A percentile compares a stretch with the other conserved stretches of the same genome.
phyloP scores from a whole-genome alignment of 2,888 invertebrate genomes.

The Drosophila emarginata region DNA sequence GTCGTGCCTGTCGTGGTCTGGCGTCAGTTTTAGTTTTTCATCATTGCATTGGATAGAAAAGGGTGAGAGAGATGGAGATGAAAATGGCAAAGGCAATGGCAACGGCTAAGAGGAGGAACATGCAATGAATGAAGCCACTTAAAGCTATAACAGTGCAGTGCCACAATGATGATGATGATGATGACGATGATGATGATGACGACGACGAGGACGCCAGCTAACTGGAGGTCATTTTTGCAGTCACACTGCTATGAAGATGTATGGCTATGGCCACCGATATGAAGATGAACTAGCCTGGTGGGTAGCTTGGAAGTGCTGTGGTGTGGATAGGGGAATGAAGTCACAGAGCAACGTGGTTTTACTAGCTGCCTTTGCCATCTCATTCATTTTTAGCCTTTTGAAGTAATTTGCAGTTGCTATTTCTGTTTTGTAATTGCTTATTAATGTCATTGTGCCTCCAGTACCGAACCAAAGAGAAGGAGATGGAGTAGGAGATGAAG shows the following conservation, averaged over 20 bases:
- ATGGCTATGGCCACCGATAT: slow-evolving; percentile 49
- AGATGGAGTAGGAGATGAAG: not conserved
- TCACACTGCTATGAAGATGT: slow-evolving; percentile 59
- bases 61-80: slow-evolving; percentile 21
- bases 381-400: slow-evolving; percentile 63
- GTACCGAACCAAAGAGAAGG: not conserved
- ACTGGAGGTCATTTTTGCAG: slow-evolving; percentile 68
- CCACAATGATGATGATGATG: slow-evolving; percentile 34
- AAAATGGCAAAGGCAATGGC: slow-evolving; percentile 33
- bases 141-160: slow-evolving; percentile 71
- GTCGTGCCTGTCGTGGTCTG: slow-evolving; percentile 64
- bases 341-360: not conserved
- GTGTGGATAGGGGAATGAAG: not conserved
- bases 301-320: slow-evolving; percentile 1
- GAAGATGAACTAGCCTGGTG: slow-evolving; percentile 52
- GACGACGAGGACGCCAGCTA: slow-evolving; percentile 34
- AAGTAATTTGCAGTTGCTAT: slow-evolving; percentile 77
- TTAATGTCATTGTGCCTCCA: slow-evolving; percentile 70
- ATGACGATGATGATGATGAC: slow-evolving; percentile 28
- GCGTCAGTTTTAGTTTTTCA: slow-evolving; percentile 66
- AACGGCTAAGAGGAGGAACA: not conserved
- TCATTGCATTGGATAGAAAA: slow-evolving; percentile 19
- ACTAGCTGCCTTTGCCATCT: slow-evolving; percentile 18
- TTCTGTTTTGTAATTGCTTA: slow-evolving; percentile 75
- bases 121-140: slow-evolving; percentile 65